These are phyloP conservation scores for Macroramphosus scolopax DNA, from an alignment of 2,797 vertebrate species.

Conservation along the genomic window DNA sequence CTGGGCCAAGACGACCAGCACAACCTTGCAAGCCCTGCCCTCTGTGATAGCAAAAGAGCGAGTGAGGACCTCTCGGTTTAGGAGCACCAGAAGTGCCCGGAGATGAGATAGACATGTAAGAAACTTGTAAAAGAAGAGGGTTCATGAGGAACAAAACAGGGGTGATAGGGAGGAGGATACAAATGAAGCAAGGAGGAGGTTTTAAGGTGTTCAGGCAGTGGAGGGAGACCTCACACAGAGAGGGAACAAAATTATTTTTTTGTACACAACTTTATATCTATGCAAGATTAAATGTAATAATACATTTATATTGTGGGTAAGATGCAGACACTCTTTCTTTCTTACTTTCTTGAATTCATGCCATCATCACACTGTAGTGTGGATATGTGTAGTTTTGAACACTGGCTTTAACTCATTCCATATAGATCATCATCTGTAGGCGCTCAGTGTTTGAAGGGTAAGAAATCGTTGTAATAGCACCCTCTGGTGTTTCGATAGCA, in stretches of 20 bases:
- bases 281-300: too few relatives aligned
- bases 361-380: not conserved
- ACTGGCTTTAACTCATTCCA: conserved; percentile 32
- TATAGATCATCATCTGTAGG: conserved; percentile 6
- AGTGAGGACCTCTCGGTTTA: conserved; percentile 17
- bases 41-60: conserved; percentile 21
- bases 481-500: conserved; percentile 49
- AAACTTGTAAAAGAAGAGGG: conserved; percentile 8
- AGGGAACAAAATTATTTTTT: too few relatives aligned
- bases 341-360: too few relatives aligned
- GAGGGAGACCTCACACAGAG: too few relatives aligned
- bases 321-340: too few relatives aligned
- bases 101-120: conserved; percentile 51
- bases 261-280: too few relatives aligned
- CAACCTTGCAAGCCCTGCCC: conserved; percentile 55
- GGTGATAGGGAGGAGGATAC: not conserved
- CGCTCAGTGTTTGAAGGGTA: not conserved
- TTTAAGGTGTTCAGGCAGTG: too few relatives aligned
- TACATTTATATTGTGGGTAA: too few relatives aligned
- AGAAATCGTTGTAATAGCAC: conserved; percentile 17
- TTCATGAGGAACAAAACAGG: conserved; percentile 2
- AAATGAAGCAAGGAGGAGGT: too few relatives aligned
- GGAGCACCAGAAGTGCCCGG: conserved; percentile 36
- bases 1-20: conserved; percentile 66
- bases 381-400: conserved; percentile 18